Base-by-base conservation (phyloP, 2,113 vertebrate genomes). In the Sinocyclocheilus anshuiensis region DNA sequence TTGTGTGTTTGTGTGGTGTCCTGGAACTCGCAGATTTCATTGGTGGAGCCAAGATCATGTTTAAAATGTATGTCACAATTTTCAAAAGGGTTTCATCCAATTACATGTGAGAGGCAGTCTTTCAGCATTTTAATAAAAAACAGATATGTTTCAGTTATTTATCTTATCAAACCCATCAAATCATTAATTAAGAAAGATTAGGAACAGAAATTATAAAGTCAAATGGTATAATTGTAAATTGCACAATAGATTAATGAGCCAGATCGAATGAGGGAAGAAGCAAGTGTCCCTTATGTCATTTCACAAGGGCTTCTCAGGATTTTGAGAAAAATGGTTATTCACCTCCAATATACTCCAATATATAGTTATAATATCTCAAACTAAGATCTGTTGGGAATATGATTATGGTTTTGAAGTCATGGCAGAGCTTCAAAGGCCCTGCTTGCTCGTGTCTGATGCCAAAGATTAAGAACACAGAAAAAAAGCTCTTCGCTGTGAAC, bases 381-480 rank as follows among this genome's bases (percentile, higher is more conserved):
- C 50, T 53, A 29, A 71, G 48, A 50, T 77, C 22, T 79, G 13
- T 77, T 36, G 39, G 79, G 74, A 83, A 78, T 78, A 83, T 74
- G 80, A 78, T 86, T 71, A 61, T 72, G 39, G 76, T 83, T 82
- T 78, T 78, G 15, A 83, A 86, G 63, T 63, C 53, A 61, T 86
- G 77, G 83, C 83, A 83, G 53, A 48, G 33, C 79, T 78, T 77
- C 42, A 86, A 63, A 77, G 65, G 39, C 42, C 16, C 59, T 29
- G 26, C 16, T 16, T 36, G 63, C 75, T 74, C 53, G 15, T 26
- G 42, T 71, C 57, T 75, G 67, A 84, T 77, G 84, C 72, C 79
- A 85, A 78, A 83, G 87, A 84, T 79, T 83, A 88, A 79, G 63
- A 80, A 82, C 53, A 79, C 74, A 65, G 69, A 83, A 84, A 36